These are phyloP conservation scores for Nerophis lumbriciformis DNA, from an alignment of 2,113 vertebrate genomes.

Conservation along the genomic window DNA sequence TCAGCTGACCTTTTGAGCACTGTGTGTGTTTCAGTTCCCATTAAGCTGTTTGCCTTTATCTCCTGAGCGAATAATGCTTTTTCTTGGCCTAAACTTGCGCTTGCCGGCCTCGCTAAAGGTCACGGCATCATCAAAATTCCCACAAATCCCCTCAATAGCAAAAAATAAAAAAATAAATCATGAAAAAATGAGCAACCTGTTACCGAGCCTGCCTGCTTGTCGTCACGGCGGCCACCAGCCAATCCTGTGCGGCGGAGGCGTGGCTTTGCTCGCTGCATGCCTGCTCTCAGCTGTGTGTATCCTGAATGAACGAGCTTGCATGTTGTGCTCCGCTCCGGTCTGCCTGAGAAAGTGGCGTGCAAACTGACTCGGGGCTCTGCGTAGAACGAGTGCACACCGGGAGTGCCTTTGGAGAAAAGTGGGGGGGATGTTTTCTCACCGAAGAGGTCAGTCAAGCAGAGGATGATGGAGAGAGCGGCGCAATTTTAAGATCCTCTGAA, in stretches of 20 bases:
- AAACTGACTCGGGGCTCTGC: slow-evolving; percentile 37
- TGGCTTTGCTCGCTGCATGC: slow-evolving; percentile 67
- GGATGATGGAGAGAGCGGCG: slow-evolving; percentile 44
- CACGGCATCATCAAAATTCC: slow-evolving; percentile 55
- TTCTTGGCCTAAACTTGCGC: slow-evolving; percentile 26
- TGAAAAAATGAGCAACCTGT: slow-evolving; percentile 60
- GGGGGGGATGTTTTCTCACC: slow-evolving; percentile 48
- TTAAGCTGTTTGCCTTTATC: slow-evolving; percentile 35
- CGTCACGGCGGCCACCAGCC: slow-evolving; percentile 66
- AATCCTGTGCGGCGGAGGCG: slow-evolving; percentile 74
- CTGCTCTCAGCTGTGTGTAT: slow-evolving; percentile 61
- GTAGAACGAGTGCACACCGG: slow-evolving; percentile 36
- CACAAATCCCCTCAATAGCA: slow-evolving; percentile 47
- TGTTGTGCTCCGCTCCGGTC: slow-evolving; percentile 41
- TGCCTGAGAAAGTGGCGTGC: slow-evolving; percentile 33
- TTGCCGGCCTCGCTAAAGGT: slow-evolving; percentile 45
- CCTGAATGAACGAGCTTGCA: slow-evolving; percentile 67
- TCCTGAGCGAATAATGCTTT: slow-evolving; percentile 27
- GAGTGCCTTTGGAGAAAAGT: slow-evolving; percentile 53
- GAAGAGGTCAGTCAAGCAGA: slow-evolving; percentile 48
- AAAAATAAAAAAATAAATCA: slow-evolving; percentile 37
- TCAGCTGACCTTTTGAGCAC: slow-evolving; percentile 37
- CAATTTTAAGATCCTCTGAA: slow-evolving; percentile 66
- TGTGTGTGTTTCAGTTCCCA: slow-evolving; percentile 19
- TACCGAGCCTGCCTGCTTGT: slow-evolving; percentile 56